Evolutionary conservation across 2,797 vertebrate genomes (phyloP), one percentile per base, ranked within the genome.

Genomic region (Strix occidentalis): DNA sequence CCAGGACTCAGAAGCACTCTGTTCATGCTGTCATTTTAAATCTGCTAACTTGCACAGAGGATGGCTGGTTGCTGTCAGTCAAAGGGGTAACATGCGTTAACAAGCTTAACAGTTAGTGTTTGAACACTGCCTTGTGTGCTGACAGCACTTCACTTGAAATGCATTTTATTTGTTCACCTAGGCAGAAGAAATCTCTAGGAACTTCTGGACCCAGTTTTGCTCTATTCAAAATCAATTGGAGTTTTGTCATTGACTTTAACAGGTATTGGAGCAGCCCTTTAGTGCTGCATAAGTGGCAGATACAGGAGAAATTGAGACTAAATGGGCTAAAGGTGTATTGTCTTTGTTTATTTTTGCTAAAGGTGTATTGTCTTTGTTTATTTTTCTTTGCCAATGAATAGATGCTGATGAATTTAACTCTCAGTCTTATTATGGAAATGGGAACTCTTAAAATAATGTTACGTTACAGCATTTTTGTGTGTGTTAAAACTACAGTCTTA

Each of bases 161-260:
- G 35, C 60, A 58, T 75, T 94, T 92, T 68, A 79, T 91, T 93
- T 84, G 24, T 51, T 88, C 93, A 95, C 70, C 70, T 48, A 64
- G 76, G 89, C 51, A 90, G 54, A 87, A 87, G 89, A 90, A 94
- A 89, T 75, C 46, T 80, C 39, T 6, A 48, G 58, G 74, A 95
- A 90, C 31, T 93, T 89, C 57, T 79, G 79, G 83, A 81, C 48
- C 33, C n/a, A 50, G 57, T 88, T 92, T 90, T 80, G 25, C 48
- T 89, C n/a, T 77, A 35, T 72, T 91, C 78, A 84, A 86, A 95
- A 90, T 79, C 77, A 45, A 17, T 53, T 87, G 63, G n/a, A 83
- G 37, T 54, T 96, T 87, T 93, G 77, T 69, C 74, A 85, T 43
- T 92, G 74, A 90, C 81, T 95, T 87, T 90, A 95, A 90, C 8